phyloP scores from a whole-genome alignment of 2,888 invertebrate species.

The Endomychus coccineus region DNA sequence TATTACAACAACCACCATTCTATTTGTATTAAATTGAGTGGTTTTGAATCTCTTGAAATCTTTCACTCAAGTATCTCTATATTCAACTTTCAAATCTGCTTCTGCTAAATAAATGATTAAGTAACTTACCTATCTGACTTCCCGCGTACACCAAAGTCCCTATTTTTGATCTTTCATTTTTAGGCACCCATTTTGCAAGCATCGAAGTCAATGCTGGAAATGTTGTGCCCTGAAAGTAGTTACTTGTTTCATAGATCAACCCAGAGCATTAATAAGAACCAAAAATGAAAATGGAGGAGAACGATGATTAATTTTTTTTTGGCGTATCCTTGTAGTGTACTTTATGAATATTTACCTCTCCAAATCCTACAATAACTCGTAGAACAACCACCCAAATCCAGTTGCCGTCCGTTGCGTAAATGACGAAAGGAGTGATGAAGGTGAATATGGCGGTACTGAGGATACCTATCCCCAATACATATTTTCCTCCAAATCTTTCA shows the following conservation, averaged over 20 bases:
- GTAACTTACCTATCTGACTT: conserved; percentile 57
- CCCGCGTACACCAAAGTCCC: conserved; percentile 76
- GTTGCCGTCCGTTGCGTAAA: conserved; percentile 54
- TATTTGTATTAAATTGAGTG: no score
- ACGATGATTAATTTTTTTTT: no score
- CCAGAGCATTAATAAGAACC: neutral
- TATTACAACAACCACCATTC: no score
- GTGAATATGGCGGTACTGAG: conserved; percentile 79
- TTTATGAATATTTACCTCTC: conserved; percentile 53
- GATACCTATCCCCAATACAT: conserved; percentile 73
- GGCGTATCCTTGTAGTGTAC: neutral
- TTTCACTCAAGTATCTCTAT: no score
- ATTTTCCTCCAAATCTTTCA: conserved; percentile 77
- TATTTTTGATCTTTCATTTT: conserved; percentile 67
- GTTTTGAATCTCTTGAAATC: no score
- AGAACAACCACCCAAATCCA: conserved; percentile 62
- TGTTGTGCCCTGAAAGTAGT: conserved; percentile 60
- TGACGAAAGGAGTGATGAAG: conserved; percentile 69
- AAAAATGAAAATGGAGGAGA: neutral
- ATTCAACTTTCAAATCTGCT: no score
- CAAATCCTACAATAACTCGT: conserved; percentile 72
- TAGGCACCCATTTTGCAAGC: conserved; percentile 73
- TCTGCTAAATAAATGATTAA: no score
- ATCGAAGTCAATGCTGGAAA: conserved; percentile 77
- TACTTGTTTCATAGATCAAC: neutral